Evolutionary conservation across 2,888 invertebrate species (phyloP), one percentile per base, ranked within the genome.

Genomic region (Dorcus hopei): DNA sequence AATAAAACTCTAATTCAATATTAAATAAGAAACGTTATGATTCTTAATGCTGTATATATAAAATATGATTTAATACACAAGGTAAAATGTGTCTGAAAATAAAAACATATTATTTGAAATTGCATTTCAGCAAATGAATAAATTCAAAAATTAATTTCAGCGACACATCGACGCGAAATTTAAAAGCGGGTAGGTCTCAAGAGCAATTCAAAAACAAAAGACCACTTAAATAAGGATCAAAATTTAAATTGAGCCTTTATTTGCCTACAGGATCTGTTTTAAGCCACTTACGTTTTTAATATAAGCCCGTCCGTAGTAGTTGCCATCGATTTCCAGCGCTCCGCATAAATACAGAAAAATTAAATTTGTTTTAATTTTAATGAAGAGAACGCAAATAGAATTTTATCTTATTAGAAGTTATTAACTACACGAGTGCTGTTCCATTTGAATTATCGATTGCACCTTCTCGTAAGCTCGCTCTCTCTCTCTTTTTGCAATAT

Each of bases 281-380:
- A 76, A 76, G 75, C 76, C 76, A 76, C 76, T 76, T 76, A 75
- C 70, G 74, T 74, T 75, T 76, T 76, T 75, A 76, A 76, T 76
- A 76, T 75, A 70, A 70, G 56, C 38, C 64, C 61, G 63, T 60
- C 65, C 61, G 61, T 65, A 62, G 65, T 68, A 68, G 65, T 69
- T 66, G 57, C 45, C 45, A 45, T 45, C 45, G 45, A 45, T 45
- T 23, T 11, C 19, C 45, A 16, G 45, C 16, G 45, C 23, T 19
- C 45, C 45, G 45, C 45, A 45, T 45, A 16, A 45, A 45, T 45
- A 45, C 14, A 45, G 41, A 45, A 45, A 45, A 45, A 45, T 45
- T 16, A 45, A 45, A 45, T 11, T 45, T 45, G 45, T 33, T 33
- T 33, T 33, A 33, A 45, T 45, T 45, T 45, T 45, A 45, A 45